Conservation (phyloP, 1,140 invertebrate species). For the Drosophila tsacasi region DNA sequence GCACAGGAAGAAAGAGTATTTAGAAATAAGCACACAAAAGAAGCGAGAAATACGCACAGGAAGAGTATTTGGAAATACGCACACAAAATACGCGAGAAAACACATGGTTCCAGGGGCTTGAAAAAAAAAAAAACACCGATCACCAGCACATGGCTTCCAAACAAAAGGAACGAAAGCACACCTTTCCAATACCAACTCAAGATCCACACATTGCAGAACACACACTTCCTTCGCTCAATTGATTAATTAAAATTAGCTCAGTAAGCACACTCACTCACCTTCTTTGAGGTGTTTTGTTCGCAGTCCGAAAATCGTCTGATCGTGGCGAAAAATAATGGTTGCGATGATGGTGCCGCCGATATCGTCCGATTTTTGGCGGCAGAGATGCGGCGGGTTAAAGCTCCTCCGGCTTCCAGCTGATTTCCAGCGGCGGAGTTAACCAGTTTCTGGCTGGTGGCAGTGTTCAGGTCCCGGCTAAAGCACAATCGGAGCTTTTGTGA, state of each 20-base stretch:
- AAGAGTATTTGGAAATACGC: constrained; percentile 1
- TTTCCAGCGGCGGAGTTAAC: constrained; percentile 16
- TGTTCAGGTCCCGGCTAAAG: constrained; percentile 43
- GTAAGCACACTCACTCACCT: constrained; percentile 30
- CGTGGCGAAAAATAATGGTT: constrained; percentile 18
- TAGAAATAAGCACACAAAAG: neutral
- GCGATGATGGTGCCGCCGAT: constrained; percentile 1
- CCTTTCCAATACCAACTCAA: neutral
- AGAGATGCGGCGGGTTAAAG: constrained; percentile 17
- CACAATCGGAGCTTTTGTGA: constrained; percentile 30
- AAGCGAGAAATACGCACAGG: neutral
- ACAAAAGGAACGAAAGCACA: neutral
- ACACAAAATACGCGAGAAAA: neutral
- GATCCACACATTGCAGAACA: neutral
- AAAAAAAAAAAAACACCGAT: neutral
- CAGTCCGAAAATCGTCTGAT: constrained; percentile 51
- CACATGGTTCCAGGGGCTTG: constrained; percentile 10
- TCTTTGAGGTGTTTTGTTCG: constrained; percentile 4
- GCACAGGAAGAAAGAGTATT: neutral
- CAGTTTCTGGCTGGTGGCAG: constrained; percentile 7
- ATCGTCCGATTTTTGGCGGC: constrained; percentile 14
- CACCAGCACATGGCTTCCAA: constrained; percentile 11
- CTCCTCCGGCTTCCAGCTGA: constrained; percentile 20
- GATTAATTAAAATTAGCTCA: neutral
- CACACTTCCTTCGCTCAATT: neutral